phyloP scores from a whole-genome alignment of 2,797 vertebrate species.

The Linurgus olivaceus region DNA sequence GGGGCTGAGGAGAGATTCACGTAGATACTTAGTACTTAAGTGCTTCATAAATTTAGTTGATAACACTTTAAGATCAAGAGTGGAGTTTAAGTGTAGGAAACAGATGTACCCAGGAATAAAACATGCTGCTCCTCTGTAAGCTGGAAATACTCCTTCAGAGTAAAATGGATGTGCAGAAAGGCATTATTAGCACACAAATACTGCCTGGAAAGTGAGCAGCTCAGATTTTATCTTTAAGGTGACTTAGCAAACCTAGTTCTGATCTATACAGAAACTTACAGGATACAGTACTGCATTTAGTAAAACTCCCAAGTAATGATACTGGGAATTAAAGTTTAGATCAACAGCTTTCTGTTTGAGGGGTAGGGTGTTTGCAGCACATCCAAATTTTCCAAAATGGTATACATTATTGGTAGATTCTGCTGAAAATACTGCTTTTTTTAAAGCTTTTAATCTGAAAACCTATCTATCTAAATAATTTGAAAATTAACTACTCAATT shows the following conservation, averaged over 20 bases:
- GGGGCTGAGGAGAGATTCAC: background rate
- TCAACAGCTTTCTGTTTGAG: background rate
- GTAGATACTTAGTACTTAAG: background rate
- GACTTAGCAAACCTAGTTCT: conserved; percentile 3
- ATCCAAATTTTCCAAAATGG: background rate
- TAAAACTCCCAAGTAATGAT: background rate
- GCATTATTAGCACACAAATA: background rate
- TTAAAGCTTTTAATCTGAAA: background rate
- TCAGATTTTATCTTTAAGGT: conserved; percentile 37
- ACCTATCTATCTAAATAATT: background rate
- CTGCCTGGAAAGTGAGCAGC: background rate
- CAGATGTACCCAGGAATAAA: conserved; percentile 43
- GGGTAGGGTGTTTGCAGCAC: background rate
- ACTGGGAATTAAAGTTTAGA: background rate
- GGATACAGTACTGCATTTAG: background rate
- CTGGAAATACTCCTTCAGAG: background rate
- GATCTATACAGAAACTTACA: background rate
- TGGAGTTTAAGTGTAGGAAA: background rate
- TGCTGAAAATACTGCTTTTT: background rate
- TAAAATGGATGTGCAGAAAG: background rate
- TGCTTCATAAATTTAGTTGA: conserved; percentile 36
- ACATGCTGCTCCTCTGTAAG: background rate
- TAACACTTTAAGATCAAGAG: background rate
- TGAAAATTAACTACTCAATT: background rate
- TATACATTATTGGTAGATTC: background rate